Percentiles rank a stretch among this genome's conserved stretches.
Evolutionary conservation across 2,888 invertebrate genomes (phyloP).

Genomic region (Lycia hirtaria): DNA sequence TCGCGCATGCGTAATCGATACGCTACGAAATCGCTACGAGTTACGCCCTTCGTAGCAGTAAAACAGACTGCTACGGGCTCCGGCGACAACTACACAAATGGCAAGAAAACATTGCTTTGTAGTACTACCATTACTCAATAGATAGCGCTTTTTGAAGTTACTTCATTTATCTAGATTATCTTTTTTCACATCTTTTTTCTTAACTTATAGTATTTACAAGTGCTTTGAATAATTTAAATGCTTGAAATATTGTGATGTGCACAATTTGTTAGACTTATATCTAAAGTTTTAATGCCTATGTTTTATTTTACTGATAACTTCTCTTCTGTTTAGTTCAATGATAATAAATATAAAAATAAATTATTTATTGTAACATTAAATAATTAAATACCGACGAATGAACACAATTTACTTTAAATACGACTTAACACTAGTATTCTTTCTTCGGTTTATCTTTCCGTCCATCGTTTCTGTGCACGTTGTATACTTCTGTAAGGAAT

Average conservation of each 20-base stretch:
- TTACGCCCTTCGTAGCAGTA: conserved; percentile 37
- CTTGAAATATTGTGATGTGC: too few species aligned
- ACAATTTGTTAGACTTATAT: too few species aligned
- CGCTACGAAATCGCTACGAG: conserved; percentile 35
- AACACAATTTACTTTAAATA: conserved; percentile 7
- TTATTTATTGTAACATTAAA: conserved; percentile 7
- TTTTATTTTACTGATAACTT: too few species aligned
- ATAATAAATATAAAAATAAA: conserved; percentile 4
- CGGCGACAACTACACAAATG: conserved; percentile 5
- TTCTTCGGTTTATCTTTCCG: conserved; percentile 51
- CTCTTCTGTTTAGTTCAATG: not conserved
- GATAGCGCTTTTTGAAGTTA: conserved; percentile 38
- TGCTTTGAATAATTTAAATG: too few species aligned
- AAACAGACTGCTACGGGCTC: conserved; percentile 22
- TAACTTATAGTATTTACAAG: too few species aligned
- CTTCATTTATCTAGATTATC: not conserved
- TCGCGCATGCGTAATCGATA: conserved; percentile 79
- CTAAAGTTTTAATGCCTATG: too few species aligned
- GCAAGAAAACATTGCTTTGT: not conserved
- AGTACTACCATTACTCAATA: conserved; percentile 10
- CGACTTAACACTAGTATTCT: not conserved
- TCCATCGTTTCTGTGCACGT: conserved; percentile 47
- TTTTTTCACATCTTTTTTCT: not conserved
- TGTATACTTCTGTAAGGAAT: conserved; percentile 53
- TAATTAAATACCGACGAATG: not conserved